phyloP scores from a whole-genome alignment of 2,113 vertebrate species.

The Menura novaehollandiae region DNA sequence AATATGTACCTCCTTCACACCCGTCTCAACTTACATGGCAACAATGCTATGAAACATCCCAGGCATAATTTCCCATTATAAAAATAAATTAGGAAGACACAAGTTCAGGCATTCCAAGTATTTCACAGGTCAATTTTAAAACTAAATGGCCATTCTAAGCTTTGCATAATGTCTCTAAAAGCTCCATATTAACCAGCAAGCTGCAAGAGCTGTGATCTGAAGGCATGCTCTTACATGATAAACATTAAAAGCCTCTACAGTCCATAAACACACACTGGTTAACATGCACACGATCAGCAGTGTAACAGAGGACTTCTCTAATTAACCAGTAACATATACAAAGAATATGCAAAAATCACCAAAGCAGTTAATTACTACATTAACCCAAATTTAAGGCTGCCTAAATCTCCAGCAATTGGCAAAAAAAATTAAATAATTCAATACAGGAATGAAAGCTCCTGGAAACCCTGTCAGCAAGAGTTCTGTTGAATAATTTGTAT shows the following conservation, averaged over 20 bases:
- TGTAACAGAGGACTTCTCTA: background rate
- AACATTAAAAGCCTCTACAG: background rate
- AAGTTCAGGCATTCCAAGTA: background rate
- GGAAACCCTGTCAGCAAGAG: background rate
- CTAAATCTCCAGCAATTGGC: background rate
- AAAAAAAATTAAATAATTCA: background rate
- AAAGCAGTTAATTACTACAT: background rate
- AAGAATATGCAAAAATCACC: background rate
- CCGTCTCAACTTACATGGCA: background rate
- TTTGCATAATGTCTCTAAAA: background rate
- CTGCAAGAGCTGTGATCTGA: background rate
- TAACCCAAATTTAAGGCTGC: background rate
- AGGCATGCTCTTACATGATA: background rate
- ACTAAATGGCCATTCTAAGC: background rate
- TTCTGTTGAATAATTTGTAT: background rate
- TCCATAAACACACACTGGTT: background rate
- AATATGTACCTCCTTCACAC: background rate
- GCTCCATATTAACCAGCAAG: rapidly evolving
- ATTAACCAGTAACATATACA: background rate
- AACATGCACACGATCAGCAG: background rate
- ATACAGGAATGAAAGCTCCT: background rate
- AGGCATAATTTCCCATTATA: background rate
- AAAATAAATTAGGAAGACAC: background rate
- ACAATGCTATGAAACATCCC: background rate
- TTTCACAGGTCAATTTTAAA: background rate